Percentiles rank a stretch among this genome's conserved stretches.
Evolutionary conservation across 2,113 vertebrate genomes (phyloP).

Genomic region (Peromyscus leucopus): DNA sequence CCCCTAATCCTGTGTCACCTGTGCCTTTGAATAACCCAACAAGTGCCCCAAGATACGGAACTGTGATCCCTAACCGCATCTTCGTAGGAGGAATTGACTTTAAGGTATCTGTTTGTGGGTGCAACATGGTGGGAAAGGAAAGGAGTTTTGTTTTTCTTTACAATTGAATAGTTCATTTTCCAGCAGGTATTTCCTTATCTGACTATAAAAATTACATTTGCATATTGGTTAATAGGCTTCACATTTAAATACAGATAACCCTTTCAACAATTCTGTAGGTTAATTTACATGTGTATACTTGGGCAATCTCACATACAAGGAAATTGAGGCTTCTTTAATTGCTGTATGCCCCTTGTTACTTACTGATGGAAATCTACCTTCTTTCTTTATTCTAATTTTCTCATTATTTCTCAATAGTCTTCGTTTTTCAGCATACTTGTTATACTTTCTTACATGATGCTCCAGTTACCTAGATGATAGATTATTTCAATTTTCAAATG

Average conservation of each 20-base stretch:
- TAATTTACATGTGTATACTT: slow-evolving; percentile 23
- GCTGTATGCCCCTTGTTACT: not conserved
- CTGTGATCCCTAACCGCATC: slow-evolving; percentile 92
- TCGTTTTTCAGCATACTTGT: slow-evolving; percentile 28
- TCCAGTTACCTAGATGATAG: slow-evolving; percentile 9
- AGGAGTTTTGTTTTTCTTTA: not conserved
- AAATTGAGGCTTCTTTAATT: slow-evolving; percentile 46
- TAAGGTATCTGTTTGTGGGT: slow-evolving; percentile 86
- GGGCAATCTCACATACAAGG: not conserved
- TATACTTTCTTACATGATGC: slow-evolving; percentile 38
- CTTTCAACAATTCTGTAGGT: slow-evolving; percentile 19
- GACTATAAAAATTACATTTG: slow-evolving; percentile 50
- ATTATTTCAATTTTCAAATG: slow-evolving; percentile 53
- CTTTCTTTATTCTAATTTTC: not conserved
- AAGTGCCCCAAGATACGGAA: slow-evolving; percentile 85
- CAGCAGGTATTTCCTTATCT: slow-evolving; percentile 36
- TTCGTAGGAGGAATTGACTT: slow-evolving; percentile 94
- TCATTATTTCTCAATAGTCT: slow-evolving; percentile 18
- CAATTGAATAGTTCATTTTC: slow-evolving; percentile 57
- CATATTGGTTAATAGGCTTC: slow-evolving; percentile 30
- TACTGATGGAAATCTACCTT: not conserved
- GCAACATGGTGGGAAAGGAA: not conserved
- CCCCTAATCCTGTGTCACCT: slow-evolving; percentile 83
- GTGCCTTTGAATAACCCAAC: slow-evolving; percentile 84
- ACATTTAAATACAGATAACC: slow-evolving; percentile 23